phyloP scores from a whole-genome alignment of 2,888 invertebrate genomes.

The Flexamia atlantica region DNA sequence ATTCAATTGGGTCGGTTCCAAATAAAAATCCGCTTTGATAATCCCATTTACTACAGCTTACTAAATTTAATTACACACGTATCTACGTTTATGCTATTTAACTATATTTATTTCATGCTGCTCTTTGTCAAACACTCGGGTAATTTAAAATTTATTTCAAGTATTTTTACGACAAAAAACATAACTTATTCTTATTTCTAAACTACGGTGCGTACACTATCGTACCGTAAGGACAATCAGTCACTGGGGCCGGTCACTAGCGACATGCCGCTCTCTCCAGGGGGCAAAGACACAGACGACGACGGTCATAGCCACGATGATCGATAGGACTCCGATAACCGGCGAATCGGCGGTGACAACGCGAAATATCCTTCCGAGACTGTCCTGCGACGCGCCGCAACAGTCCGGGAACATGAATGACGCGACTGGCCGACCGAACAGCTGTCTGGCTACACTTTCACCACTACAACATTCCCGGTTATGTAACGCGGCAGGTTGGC shows the following conservation, averaged over 20 bases:
- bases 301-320: slow-evolving; percentile 10
- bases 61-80: too few species aligned
- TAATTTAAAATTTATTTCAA: too few species aligned
- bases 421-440: slow-evolving; percentile 8
- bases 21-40: too few species aligned
- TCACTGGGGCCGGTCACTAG: background rate
- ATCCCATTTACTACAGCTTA: too few species aligned
- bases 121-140: too few species aligned
- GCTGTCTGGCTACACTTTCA: slow-evolving; percentile 56
- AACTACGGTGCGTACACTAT: background rate
- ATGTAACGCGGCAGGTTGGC: slow-evolving; percentile 49
- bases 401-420: slow-evolving; percentile 47
- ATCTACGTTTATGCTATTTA: too few species aligned
- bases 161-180: too few species aligned
- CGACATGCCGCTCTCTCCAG: too few species aligned
- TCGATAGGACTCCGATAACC: slow-evolving; percentile 33
- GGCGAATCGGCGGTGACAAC: background rate
- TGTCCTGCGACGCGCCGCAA: slow-evolving; percentile 41
- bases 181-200: too few species aligned
- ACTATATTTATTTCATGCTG: too few species aligned
- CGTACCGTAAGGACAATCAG: slow-evolving; percentile 29
- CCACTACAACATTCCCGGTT: slow-evolving; percentile 58
- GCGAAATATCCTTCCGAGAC: slow-evolving; percentile 41
- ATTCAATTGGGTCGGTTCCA: too few species aligned
- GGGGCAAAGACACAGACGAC: slow-evolving; percentile 11